These are phyloP conservation scores for Serripes groenlandicus DNA, from an alignment of 2,888 invertebrate genomes.

Conservation along the genomic window DNA sequence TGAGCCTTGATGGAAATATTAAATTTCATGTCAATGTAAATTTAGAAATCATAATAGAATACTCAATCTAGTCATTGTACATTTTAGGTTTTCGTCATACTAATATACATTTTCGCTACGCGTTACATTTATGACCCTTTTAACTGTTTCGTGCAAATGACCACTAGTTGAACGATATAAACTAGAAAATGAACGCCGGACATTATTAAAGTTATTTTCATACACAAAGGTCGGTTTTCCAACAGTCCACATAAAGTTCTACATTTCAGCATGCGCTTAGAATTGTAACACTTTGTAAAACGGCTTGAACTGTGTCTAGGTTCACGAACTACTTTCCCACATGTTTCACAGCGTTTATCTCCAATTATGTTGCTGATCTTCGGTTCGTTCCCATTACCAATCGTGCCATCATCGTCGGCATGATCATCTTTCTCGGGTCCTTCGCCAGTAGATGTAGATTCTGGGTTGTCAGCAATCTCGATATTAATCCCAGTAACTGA, in stretches of 20 bases:
- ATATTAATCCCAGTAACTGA: background rate
- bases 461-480: background rate
- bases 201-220: constrained; percentile 38
- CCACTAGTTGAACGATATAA: constrained; percentile 46
- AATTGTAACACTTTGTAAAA: background rate
- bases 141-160: too few species aligned
- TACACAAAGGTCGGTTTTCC: constrained; percentile 41
- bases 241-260: constrained; percentile 12
- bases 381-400: background rate
- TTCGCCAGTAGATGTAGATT: background rate
- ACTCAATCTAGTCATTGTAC: too few species aligned
- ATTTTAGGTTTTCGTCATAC: too few species aligned
- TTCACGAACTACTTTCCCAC: background rate
- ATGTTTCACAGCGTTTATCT: constrained; percentile 1
- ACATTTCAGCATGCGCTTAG: constrained; percentile 7
- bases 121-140: too few species aligned
- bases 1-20: too few species aligned
- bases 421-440: background rate
- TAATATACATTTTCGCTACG: too few species aligned
- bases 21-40: too few species aligned
- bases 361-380: background rate
- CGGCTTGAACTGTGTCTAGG: background rate
- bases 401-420: background rate
- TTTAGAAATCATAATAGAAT: too few species aligned
- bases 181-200: constrained; percentile 50